phyloP scores from a whole-genome alignment of 2,888 invertebrate species.

The Diplolepis rosae region DNA sequence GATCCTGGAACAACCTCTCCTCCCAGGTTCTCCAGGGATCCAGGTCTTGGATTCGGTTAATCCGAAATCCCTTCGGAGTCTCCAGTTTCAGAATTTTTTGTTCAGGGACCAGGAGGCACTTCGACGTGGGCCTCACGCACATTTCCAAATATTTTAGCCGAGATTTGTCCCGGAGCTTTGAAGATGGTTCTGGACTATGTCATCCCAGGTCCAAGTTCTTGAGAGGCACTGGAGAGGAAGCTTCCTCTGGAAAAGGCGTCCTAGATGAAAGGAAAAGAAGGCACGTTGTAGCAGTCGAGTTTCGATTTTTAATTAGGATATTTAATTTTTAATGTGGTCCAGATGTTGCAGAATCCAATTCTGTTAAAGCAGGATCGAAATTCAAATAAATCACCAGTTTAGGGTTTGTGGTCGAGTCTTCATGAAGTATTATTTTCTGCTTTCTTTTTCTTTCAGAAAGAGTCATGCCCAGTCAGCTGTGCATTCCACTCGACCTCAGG shows the following conservation, averaged over 20 bases:
- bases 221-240: constrained; percentile 19
- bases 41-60: neutral
- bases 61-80: neutral
- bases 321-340: too few relatives aligned
- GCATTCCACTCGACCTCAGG: constrained; percentile 53
- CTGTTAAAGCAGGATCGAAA: neutral
- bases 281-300: constrained; percentile 28
- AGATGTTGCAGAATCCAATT: neutral
- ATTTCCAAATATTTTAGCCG: constrained; percentile 7
- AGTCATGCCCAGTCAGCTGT: constrained; percentile 55
- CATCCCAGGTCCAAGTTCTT: neutral
- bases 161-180: neutral
- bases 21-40: neutral
- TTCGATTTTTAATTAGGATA: neutral
- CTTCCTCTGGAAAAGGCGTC: constrained; percentile 14
- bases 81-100: neutral
- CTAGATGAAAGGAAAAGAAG: constrained; percentile 24
- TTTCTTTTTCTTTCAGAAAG: too few relatives aligned
- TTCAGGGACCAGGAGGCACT: neutral
- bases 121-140: neutral
- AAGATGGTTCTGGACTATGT: neutral
- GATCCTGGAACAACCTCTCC: constrained; percentile 9
- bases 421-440: neutral
- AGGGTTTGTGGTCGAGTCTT: neutral
- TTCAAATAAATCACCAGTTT: neutral